Conservation (phyloP, 2,113 vertebrate species). For the Salminus brasiliensis region DNA sequence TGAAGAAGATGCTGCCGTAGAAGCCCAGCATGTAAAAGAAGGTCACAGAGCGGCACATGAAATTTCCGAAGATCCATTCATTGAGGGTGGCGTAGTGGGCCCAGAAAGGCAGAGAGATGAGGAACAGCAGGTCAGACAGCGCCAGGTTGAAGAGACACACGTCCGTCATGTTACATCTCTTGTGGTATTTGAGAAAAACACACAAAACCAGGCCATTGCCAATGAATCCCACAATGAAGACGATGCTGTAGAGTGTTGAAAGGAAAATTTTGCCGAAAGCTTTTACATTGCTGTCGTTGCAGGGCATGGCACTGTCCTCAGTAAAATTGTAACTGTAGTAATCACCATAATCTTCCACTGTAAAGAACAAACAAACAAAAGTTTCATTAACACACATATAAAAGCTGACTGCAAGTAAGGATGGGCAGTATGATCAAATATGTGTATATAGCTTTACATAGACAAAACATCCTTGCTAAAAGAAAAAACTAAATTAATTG, state of each 20-base stretch:
- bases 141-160: constrained; percentile 87
- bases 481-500: no score
- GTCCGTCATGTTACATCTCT: constrained; percentile 79
- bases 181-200: constrained; percentile 74
- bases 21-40: constrained; percentile 77
- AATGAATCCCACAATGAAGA: constrained; percentile 74
- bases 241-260: constrained; percentile 76
- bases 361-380: neutral
- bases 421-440: no score
- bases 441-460: no score
- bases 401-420: neutral
- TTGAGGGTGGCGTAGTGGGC: constrained; percentile 58
- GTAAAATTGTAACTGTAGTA: neutral
- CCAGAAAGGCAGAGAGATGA: constrained; percentile 81
- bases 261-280: constrained; percentile 67
- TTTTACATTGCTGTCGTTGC: neutral
- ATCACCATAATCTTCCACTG: rapidly evolving
- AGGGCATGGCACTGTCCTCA: constrained; percentile 26
- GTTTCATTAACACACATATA: neutral
- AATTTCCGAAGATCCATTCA: constrained; percentile 80
- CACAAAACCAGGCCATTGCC: constrained; percentile 83
- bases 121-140: constrained; percentile 84
- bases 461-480: no score
- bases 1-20: constrained; percentile 85
- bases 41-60: constrained; percentile 76